Evolutionary conservation across 2,888 invertebrate species (phyloP).

Genomic region (Zele albiditarsus): DNA sequence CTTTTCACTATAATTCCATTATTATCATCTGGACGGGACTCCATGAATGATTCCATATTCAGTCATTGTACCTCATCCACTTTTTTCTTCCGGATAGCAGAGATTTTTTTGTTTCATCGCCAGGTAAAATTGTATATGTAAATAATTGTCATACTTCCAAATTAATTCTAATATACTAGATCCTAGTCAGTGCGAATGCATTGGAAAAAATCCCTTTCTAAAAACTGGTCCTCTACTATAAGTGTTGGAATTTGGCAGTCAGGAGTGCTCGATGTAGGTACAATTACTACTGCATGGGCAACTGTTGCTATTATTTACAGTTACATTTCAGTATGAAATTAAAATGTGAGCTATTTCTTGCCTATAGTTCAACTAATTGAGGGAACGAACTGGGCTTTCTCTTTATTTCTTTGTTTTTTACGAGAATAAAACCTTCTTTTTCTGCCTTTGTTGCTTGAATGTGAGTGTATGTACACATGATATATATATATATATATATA

Average conservation of each 20-base stretch:
- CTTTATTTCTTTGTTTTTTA: not conserved
- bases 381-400: not conserved
- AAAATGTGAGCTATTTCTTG: too few relatives aligned
- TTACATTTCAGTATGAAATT: too few relatives aligned
- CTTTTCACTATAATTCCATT: constrained; percentile 11
- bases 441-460: not conserved
- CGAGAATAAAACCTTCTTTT: too few relatives aligned
- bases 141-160: not conserved
- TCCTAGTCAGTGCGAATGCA: too few relatives aligned
- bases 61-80: not conserved
- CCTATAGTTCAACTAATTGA: not conserved
- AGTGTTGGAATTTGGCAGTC: too few relatives aligned
- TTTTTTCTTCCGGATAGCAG: not conserved
- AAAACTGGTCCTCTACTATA: too few relatives aligned
- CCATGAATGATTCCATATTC: not conserved
- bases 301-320: too few relatives aligned
- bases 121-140: not conserved
- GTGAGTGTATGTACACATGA: not conserved
- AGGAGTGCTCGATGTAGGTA: too few relatives aligned
- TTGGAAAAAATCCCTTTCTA: too few relatives aligned
- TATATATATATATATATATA: not conserved
- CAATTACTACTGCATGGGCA: too few relatives aligned
- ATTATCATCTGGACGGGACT: not conserved
- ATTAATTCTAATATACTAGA: not conserved
- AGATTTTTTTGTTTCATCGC: not conserved